Base-by-base conservation (phyloP, 2,888 invertebrate genomes). In the Eristalinus sepulchralis region DNA sequence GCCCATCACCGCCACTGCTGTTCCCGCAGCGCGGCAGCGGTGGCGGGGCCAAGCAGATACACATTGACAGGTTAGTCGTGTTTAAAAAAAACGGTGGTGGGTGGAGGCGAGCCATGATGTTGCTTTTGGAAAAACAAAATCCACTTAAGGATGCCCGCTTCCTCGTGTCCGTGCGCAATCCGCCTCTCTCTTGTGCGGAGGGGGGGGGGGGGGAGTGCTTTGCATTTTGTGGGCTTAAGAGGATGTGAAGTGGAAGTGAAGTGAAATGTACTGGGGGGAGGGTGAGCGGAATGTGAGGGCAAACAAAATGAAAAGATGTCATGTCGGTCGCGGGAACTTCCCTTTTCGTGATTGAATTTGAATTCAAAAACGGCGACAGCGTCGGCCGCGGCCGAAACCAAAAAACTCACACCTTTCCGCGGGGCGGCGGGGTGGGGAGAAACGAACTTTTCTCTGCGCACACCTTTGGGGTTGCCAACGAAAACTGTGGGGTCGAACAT, bases 301-400 rank as follows among this genome's bases (percentile, higher is more conserved):
- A 78, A 83, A 83, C 78, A 83, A 85, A 84, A 84, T 71, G 84
- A 71, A 76, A 80, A 81, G 81, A 85, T 85, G 85, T 85, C 76
- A 66, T 75, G 76, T 67, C 33, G 71, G 31, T 60, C 13, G 34
- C 55, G 24, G 68, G 76, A 77, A 81, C 63, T 77, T 77, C 68
- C 59, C 63, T 72, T n/a, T 66, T 53, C 60, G 22, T 80, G 77
- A 85, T 85, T 85, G 85, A 85, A 85, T 85, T 85, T 81, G 83
- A 77, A 83, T 83, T 83, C 33, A 59, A 39, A 64, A 81, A 68
- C 60, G 67, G 67, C 27, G 27, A 5, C 57, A 24, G 47, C 71
- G 27, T 63, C 55, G 71, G 67, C n/a, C n/a, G n/a, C 63, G 31
- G 47, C 71, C 60, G 8, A 84, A 33, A 20, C 10, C 33, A 66